Percentiles rank a stretch among this genome's conserved stretches.
Conservation (phyloP, 2,888 invertebrate genomes). For the Pandemis cinnamomeana region DNA sequence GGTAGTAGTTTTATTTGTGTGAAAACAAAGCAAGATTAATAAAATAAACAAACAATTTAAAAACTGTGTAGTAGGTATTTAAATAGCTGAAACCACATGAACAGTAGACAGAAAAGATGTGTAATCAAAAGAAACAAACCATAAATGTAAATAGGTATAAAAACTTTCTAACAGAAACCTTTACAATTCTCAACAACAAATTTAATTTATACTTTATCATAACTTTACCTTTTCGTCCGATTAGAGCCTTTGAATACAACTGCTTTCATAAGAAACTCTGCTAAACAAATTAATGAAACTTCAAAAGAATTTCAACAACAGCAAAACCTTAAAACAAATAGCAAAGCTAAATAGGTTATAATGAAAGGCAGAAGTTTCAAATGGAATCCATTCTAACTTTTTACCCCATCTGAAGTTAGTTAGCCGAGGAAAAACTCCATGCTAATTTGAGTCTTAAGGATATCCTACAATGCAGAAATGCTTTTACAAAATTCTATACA, state of each 20-base stretch:
- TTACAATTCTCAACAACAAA: slow-evolving; percentile 28
- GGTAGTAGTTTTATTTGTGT: too few species aligned
- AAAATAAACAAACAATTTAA: not conserved
- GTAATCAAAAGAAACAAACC: slow-evolving; percentile 3
- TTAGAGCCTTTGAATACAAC: slow-evolving; percentile 41
- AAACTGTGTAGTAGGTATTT: too few species aligned
- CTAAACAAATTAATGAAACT: slow-evolving; percentile 63
- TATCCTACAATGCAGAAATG: slow-evolving; percentile 15
- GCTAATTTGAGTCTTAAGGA: slow-evolving; percentile 62
- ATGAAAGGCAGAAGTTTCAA: slow-evolving; percentile 70
- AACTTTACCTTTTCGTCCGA: slow-evolving; percentile 33
- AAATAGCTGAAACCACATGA: not conserved
- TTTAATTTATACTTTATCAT: slow-evolving; percentile 35
- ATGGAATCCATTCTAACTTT: slow-evolving; percentile 73
- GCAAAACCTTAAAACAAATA: slow-evolving; percentile 59
- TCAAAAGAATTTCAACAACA: slow-evolving; percentile 62
- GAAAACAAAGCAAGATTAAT: not conserved
- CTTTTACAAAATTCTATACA: not conserved
- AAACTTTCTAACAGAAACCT: slow-evolving; percentile 11
- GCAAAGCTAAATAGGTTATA: slow-evolving; percentile 69
- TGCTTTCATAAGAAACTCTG: slow-evolving; percentile 47
- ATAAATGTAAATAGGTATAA: slow-evolving; percentile 10
- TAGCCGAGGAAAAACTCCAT: slow-evolving; percentile 52
- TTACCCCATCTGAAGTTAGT: slow-evolving; percentile 63
- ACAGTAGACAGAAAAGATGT: not conserved